phyloP scores from a whole-genome alignment of 1,140 invertebrate genomes.

The Drosophila neocordata region DNA sequence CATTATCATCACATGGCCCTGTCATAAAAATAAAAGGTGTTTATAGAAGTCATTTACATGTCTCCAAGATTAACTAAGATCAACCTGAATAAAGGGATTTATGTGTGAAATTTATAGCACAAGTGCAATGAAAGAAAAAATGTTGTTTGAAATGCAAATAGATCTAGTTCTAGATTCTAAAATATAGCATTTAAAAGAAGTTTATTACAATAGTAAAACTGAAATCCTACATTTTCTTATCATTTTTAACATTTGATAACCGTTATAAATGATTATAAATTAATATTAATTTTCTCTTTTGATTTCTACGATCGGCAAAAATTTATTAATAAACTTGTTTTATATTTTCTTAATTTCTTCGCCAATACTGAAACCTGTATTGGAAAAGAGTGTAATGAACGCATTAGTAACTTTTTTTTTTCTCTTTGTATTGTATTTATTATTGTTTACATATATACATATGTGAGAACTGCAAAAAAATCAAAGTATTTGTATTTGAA shows the following conservation, averaged over 20 bases:
- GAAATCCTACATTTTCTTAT: neutral
- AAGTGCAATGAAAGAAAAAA: neutral
- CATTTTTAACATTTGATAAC: neutral
- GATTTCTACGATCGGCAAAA: neutral
- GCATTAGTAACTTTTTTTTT: constrained; percentile 50
- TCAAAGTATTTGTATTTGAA: neutral
- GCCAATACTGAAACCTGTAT: constrained; percentile 18
- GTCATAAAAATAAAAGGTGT: constrained; percentile 6
- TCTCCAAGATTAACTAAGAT: neutral
- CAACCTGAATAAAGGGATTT: neutral
- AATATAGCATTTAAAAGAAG: neutral
- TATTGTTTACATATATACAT: constrained; percentile 9
- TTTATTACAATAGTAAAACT: constrained; percentile 3
- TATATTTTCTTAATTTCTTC: neutral
- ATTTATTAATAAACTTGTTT: constrained; percentile 3
- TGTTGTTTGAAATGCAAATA: neutral
- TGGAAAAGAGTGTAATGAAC: constrained; percentile 42
- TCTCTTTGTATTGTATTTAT: constrained; percentile 7
- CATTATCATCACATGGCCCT: neutral
- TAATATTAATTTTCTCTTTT: neutral
- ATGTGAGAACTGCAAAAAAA: constrained; percentile 13
- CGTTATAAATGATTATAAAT: neutral
- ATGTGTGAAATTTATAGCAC: constrained; percentile 1
- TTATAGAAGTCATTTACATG: constrained; percentile 8
- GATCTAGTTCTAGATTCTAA: neutral